Conservation (phyloP, 2,888 invertebrate species). For the Leucania comma region DNA sequence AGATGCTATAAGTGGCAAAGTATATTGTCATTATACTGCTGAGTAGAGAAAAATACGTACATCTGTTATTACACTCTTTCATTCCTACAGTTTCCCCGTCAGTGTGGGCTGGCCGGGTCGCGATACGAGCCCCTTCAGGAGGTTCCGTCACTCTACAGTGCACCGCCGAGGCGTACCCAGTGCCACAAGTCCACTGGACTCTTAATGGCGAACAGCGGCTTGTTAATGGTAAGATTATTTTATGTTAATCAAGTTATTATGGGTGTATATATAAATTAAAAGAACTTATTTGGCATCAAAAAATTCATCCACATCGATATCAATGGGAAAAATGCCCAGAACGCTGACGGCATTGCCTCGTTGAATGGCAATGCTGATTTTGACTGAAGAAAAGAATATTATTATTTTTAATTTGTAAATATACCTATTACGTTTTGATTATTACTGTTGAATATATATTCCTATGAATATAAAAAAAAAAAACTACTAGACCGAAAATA, state of each 20-base stretch:
- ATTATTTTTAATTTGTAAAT: no score
- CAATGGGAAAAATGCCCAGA: no score
- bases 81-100: conserved; percentile 92
- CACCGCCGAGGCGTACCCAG: conserved; percentile 94
- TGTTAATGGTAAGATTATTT: conserved; percentile 88
- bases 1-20: not conserved
- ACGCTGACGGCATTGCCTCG: no score
- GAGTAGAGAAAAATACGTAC: not conserved
- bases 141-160: conserved; percentile 93
- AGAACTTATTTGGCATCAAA: no score
- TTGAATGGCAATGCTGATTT: no score
- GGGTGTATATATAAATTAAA: no score
- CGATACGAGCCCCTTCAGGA: conserved; percentile 92
- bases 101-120: conserved; percentile 93
- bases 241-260: not conserved
- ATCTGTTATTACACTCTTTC: not conserved
- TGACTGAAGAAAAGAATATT: no score
- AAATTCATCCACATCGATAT: no score
- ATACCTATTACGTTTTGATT: no score
- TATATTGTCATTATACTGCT: not conserved
- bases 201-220: conserved; percentile 92
- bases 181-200: conserved; percentile 94
- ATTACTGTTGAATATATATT: no score
- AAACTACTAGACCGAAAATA: no score
- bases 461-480: no score